Evolutionary conservation across 2,888 invertebrate genomes (phyloP), one percentile per base, ranked within the genome.

Genomic region (Lysandra bellargus): DNA sequence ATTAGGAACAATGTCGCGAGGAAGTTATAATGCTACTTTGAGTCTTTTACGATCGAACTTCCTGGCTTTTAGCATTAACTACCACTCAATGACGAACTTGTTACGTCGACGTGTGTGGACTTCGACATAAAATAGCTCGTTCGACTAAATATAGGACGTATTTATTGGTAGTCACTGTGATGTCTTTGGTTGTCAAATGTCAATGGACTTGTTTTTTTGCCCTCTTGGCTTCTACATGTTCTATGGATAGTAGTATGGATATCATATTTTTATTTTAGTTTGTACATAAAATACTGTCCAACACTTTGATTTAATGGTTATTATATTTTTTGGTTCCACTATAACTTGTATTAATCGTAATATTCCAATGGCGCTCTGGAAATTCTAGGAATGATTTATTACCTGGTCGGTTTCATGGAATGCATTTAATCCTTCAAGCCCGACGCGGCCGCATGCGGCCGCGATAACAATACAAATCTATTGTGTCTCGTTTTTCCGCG

Each of bases 11-110:
- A 57, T 53, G 76, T 76, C 49, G 76, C 49, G 76, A 53, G 76
- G 76, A 76, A 76, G 76, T 76, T 76, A 76, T 76, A 76, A 76
- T 76, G 76, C 57, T 17, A 76, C 76, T 76, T 76, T 76, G 76
- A 76, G 76, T 57, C 76, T 76, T 76, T 76, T 76, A 76, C 33
- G 76, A 76, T 57, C 57, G 14, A 76, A 76, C 53, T 76, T 76
- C 33, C 57, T 57, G 76, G 57, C 76, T 76, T 76, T 76, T 57
- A 57, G 76, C 33, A 57, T 76, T 57, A 76, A 76, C 76, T 76
- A 76, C 75, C 53, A 53, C 76, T 75, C 75, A 49, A 75, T 23
- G 49, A 75, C 49, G 49, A 75, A 75, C 23, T 76, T 76, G 76
- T 75, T 75, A 75, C 12, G 75, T 23, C 33, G 37, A 57, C 76